Conservation (phyloP, 2,113 vertebrate species). For the Telmatochromis sp. region DNA sequence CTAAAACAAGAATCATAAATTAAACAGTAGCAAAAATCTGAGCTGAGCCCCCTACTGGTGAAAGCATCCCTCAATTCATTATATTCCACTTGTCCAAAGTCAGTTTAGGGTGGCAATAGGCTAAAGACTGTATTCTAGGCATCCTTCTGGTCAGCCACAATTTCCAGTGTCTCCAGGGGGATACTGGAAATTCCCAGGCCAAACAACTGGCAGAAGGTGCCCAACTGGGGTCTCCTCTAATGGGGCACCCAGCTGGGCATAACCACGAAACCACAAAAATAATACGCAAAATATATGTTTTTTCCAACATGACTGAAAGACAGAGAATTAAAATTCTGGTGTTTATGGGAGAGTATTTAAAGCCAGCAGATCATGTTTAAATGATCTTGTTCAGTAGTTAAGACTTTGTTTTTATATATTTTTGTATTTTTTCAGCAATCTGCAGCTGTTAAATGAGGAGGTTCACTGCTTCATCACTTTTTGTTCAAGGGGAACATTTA, state of each 20-base stretch:
- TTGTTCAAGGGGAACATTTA: not conserved
- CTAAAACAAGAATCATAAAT: too few relatives aligned
- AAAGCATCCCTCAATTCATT: too few relatives aligned
- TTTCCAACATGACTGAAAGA: not conserved
- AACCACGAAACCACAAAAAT: not conserved
- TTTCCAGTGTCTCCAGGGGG: not conserved
- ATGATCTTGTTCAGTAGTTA: not conserved
- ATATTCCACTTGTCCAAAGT: too few relatives aligned
- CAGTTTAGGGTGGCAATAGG: too few relatives aligned
- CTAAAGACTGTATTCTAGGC: too few relatives aligned
- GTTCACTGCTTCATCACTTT: conserved; percentile 5
- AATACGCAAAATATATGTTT: not conserved
- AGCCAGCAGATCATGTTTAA: not conserved
- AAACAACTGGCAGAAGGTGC: not conserved
- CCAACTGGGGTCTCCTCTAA: not conserved
- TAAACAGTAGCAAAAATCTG: too few relatives aligned
- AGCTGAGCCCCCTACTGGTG: too few relatives aligned
- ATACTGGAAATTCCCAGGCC: not conserved
- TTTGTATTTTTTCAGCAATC: too few relatives aligned
- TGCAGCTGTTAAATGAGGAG: conserved; percentile 30
- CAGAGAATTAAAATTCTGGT: not conserved
- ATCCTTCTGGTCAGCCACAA: too few relatives aligned
- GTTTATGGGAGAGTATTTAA: not conserved
- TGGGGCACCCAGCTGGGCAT: not conserved
- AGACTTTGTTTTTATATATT: too few relatives aligned